Conservation (phyloP, 2,797 vertebrate species). For the Telmatherina bonti region DNA sequence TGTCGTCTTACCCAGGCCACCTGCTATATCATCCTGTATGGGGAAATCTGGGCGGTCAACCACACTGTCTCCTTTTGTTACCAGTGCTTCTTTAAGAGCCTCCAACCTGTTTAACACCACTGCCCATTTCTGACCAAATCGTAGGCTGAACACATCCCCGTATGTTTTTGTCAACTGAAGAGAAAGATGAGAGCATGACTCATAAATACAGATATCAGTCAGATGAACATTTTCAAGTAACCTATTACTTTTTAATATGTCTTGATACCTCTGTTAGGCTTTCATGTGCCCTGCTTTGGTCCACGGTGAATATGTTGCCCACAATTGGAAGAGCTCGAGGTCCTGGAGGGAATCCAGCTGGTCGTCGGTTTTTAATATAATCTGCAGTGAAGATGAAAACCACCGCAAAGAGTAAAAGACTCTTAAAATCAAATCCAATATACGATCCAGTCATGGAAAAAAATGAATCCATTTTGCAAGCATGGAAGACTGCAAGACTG, state of each 20-base stretch:
- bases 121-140: constrained; percentile 15
- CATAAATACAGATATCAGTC: fast-evolving
- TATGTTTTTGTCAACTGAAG: constrained; percentile 75
- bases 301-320: constrained; percentile 62
- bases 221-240: neutral
- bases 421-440: constrained; percentile 46
- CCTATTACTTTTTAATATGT: fast-evolving
- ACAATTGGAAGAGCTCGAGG: constrained; percentile 62
- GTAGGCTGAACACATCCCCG: constrained; percentile 71
- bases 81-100: constrained; percentile 81
- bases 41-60: constrained; percentile 55
- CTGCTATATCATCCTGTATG: fast-evolving
- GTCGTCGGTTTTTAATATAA: constrained; percentile 47
- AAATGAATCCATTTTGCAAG: constrained; percentile 48
- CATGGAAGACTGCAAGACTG: neutral
- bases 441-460: constrained; percentile 21
- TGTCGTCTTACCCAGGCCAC: constrained; percentile 65
- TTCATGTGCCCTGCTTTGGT: constrained; percentile 41
- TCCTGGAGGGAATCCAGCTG: constrained; percentile 60
- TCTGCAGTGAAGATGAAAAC: constrained; percentile 62
- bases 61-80: constrained; percentile 76
- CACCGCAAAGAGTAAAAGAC: constrained; percentile 54
- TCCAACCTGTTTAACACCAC: constrained; percentile 69
- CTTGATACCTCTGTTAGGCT: constrained; percentile 56
- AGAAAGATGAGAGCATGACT: neutral